A percentile compares a stretch with the other conserved stretches of the same genome.
These are phyloP conservation scores for Plectropomus leopardus DNA, from an alignment of 2,113 vertebrate genomes.

Conservation along the genomic window DNA sequence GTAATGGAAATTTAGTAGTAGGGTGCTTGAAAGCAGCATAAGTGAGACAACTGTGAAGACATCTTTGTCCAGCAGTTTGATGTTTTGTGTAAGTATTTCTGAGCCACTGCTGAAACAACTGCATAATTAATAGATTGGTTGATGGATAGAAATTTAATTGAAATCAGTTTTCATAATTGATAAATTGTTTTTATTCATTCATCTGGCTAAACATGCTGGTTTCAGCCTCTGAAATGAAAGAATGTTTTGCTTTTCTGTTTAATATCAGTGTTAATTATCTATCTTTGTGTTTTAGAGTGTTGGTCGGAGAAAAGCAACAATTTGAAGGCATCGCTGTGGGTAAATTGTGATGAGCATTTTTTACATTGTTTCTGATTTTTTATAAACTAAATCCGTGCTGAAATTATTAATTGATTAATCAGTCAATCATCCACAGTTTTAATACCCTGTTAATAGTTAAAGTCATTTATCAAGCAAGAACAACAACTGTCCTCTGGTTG, in stretches of 20 bases:
- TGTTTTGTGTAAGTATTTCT: not conserved
- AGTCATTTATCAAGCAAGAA: not conserved
- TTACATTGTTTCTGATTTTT: not conserved
- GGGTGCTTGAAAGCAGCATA: slow-evolving; percentile 27
- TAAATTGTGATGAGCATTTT: not conserved
- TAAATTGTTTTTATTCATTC: not conserved
- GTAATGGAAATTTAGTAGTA: slow-evolving; percentile 33
- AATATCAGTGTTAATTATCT: not conserved
- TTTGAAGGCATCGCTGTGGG: not conserved
- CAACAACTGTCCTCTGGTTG: not conserved
- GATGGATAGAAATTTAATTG: not conserved
- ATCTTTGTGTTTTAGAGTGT: not conserved
- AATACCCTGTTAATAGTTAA: not conserved
- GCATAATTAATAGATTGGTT: not conserved
- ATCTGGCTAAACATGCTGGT: not conserved
- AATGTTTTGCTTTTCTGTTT: not conserved
- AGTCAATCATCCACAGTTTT: not conserved
- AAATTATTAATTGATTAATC: not conserved
- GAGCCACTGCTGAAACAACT: not conserved
- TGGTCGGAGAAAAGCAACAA: not conserved
- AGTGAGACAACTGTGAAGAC: slow-evolving; percentile 12
- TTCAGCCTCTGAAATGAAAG: not conserved
- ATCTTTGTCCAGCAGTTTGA: not conserved
- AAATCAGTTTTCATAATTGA: not conserved
- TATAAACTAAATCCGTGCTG: not conserved